phyloP scores from a whole-genome alignment of 1,140 invertebrate genomes.

The Leptopilina clavipes region DNA sequence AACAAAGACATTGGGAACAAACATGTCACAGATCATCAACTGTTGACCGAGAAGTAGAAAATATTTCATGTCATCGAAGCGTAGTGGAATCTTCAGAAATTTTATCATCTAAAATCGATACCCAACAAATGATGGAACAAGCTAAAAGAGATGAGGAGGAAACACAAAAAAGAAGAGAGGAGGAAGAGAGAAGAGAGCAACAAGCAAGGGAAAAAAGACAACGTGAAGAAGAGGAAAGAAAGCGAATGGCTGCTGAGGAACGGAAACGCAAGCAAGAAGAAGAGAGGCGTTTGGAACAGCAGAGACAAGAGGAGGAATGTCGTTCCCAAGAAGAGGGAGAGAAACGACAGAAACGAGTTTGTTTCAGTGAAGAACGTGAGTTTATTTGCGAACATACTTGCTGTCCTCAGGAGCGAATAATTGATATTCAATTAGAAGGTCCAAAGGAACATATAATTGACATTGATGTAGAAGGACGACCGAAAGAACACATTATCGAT shows the following conservation, averaged over 20 bases:
- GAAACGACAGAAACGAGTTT: conserved; percentile 53
- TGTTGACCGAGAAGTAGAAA: conserved; percentile 58
- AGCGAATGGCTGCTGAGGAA: conserved; percentile 55
- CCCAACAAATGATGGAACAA: conserved; percentile 66
- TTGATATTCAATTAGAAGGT: conserved; percentile 54
- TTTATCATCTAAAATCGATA: conserved; percentile 66
- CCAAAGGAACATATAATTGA: conserved; percentile 50
- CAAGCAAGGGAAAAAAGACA: conserved; percentile 58
- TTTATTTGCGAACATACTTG: conserved; percentile 47
- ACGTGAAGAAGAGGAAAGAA: conserved; percentile 58
- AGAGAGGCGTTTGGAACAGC: conserved; percentile 53
- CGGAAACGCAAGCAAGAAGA: conserved; percentile 52
- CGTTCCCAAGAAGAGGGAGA: conserved; percentile 61
- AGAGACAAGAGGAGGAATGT: conserved; percentile 51
- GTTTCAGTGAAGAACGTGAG: conserved; percentile 52
- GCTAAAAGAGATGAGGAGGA: conserved; percentile 63
- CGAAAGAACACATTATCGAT: conserved; percentile 56
- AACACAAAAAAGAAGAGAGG: conserved; percentile 56
- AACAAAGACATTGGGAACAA: conserved; percentile 28
- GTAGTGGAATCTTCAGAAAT: conserved; percentile 59
- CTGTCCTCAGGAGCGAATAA: conserved; percentile 54
- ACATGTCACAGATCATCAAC: conserved; percentile 46
- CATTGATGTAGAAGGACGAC: conserved; percentile 50
- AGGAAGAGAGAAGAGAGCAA: conserved; percentile 58
- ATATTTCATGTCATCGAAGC: conserved; percentile 51